Base-by-base conservation (phyloP, 2,888 invertebrate genomes). In the Tyria jacobaeae region DNA sequence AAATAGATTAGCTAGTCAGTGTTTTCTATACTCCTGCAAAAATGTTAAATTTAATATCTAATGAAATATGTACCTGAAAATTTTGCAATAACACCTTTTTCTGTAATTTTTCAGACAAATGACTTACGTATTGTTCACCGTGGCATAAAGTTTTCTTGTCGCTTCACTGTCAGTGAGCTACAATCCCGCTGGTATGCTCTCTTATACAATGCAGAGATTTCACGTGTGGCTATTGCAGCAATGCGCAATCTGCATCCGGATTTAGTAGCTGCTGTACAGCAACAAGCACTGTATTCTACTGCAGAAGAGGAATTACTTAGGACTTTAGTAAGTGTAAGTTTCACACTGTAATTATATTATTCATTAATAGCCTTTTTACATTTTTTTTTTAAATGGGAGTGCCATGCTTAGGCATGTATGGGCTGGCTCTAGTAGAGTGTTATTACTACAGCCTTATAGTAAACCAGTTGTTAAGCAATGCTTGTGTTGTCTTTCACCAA, bases 151-250 rank as follows among this genome's bases (percentile, higher is more conserved):
- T 99, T 99, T 91, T 98, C 99, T 0, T 99, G 99, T 83, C 96
- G 98, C 63, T 99, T 99, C 87, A 98, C 98, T 0, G 93, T 98
- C 27, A 97, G 97, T 81, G 99, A 99, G 85, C 95, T 99, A 57
- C 98, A 99, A 83, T 97, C 98, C 60, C 95, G 99, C 55, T 99
- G 99, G 99, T 99, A 98, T 88, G 97, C 98, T 0, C 89, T 99
- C 60, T 94, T 99, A 25, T 99, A 99, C 87, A 99, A 99, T 89
- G 97, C 98, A n/a, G 96, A 97, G 51, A 96, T 99, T 53, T 99
- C 99, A 4, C 95, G 98, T 69, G 96, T 99, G 44, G 98, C 99
- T 3, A 96, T 98, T 1, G 96, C 97, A 51, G 98, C 99, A 0
- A 99, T 99, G 97, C 95, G 97, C 44, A 98, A 98, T 91, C 94